Evolutionary conservation across 2,113 vertebrate species (phyloP).

Genomic region (Pachycephala philippinensis): DNA sequence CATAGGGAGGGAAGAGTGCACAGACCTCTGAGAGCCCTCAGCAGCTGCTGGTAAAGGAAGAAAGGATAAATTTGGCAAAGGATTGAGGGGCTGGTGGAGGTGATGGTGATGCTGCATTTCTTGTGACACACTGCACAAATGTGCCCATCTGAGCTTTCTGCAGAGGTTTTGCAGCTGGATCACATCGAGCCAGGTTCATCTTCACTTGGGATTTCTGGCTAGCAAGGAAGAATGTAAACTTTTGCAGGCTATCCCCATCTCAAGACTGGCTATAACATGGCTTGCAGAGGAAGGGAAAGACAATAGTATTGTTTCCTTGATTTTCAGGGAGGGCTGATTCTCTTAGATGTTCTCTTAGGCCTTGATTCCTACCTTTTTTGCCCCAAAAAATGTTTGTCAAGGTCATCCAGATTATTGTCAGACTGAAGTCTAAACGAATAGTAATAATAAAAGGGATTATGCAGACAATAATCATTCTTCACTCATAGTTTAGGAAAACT

Average conservation of each 20-base stretch:
- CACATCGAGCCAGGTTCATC: background rate
- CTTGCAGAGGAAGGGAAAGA: background rate
- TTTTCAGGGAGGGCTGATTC: background rate
- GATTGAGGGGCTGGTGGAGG: background rate
- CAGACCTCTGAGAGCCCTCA: background rate
- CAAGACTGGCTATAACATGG: background rate
- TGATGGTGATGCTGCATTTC: background rate
- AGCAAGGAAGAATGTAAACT: background rate
- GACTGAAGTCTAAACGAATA: background rate
- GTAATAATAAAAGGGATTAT: background rate
- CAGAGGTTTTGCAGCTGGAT: accelerated
- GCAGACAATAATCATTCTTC: background rate
- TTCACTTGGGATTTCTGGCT: background rate
- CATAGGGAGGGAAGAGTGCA: accelerated
- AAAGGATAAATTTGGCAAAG: background rate
- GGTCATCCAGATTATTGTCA: background rate
- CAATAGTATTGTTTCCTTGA: background rate
- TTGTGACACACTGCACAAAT: background rate
- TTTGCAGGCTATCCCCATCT: background rate
- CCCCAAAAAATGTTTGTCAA: accelerated
- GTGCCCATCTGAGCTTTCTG: background rate
- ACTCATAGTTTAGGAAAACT: background rate
- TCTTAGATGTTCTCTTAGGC: background rate
- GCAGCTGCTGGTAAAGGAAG: background rate
- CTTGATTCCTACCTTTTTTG: accelerated